A percentile compares a stretch with the other conserved stretches of the same genome.
Evolutionary conservation across 2,888 invertebrate genomes (phyloP).

Genomic region (Lasioglossum vierecki): DNA sequence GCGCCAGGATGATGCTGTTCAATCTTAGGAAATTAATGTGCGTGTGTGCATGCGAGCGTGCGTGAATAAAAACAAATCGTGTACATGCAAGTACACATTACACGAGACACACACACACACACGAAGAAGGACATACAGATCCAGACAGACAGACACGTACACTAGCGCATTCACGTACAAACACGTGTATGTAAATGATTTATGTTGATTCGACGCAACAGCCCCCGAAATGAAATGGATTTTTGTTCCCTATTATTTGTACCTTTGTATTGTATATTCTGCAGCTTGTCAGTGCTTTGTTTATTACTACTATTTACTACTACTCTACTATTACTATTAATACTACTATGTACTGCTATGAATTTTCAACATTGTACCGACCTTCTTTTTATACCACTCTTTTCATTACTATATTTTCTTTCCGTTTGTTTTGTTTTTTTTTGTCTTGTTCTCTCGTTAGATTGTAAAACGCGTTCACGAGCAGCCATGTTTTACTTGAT

Average conservation of each 20-base stretch:
- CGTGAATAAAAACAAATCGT: conserved; percentile 38
- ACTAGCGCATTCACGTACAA: conserved; percentile 1
- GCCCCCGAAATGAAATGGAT: conserved; percentile 53
- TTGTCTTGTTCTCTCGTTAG: conserved; percentile 26
- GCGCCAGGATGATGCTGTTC: conserved; percentile 59
- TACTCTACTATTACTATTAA: conserved; percentile 45
- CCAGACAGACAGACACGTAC: conserved; percentile 9
- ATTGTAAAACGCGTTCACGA: conserved; percentile 23
- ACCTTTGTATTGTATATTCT: conserved; percentile 73
- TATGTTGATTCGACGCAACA: conserved; percentile 58
- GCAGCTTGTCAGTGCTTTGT: conserved; percentile 74
- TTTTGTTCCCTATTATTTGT: conserved; percentile 71
- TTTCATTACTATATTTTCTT: conserved; percentile 13
- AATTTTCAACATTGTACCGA: conserved; percentile 36
- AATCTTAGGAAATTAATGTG: conserved; percentile 14
- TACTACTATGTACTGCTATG: conserved; percentile 38
- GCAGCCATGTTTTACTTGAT: neutral
- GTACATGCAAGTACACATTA: conserved; percentile 29
- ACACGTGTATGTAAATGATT: conserved; percentile 26
- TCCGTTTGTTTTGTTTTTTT: conserved; percentile 8
- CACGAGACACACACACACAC: conserved; percentile 30
- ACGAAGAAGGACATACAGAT: conserved; percentile 20
- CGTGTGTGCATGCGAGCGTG: conserved; percentile 56
- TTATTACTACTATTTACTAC: conserved; percentile 58
- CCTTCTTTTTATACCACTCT: conserved; percentile 59